Evolutionary conservation across 2,888 invertebrate genomes (phyloP), one percentile per base, ranked within the genome.

Genomic region (Epistrophella euchroma): DNA sequence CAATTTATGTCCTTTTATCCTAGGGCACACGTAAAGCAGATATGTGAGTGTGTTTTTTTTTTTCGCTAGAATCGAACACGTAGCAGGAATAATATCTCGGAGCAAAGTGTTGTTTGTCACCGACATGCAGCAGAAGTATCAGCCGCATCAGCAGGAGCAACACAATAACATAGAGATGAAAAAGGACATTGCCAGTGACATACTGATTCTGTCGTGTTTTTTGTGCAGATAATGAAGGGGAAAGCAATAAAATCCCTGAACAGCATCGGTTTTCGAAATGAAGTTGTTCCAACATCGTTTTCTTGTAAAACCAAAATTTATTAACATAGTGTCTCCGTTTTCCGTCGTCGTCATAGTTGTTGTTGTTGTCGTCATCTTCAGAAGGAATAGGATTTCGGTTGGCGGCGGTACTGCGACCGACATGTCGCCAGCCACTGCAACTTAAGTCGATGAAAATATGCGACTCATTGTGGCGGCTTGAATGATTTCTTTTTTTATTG

Each of bases 181-280:
- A 83, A 83, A 79, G 76, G 76, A 76, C 80, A 85, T 81, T 84
- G 64, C 76, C 68, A 64, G 74, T 85, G 85, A 80, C 85, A 85
- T 80, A 85, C 80, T 81, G 85, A 85, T 85, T 85, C 73, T 72
- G 58, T 85, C 80, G 76, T 73, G 73, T 85, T 81, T 62, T 62
- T 43, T 73, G 56, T 77, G 62, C 81, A 81, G 85, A 85, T 85
- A 85, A 77, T 76, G 66, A 73, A 81, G 81, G 72, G 56, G 71
- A 80, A 76, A 77, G 85, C 76, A 85, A 85, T 85, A 85, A 85
- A 85, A 85, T 62, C 56, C 19, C 13, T 58, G 28, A 71, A 50
- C 62, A 64, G 19, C 35, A 52, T 45, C 60, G 68, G 64, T 66
- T 68, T 35, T 68, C 37, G 56, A 60, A 76, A 85, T 85, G 62